Base-by-base conservation (phyloP, 2,113 vertebrate species). In the Andinoacara biseriatus region DNA sequence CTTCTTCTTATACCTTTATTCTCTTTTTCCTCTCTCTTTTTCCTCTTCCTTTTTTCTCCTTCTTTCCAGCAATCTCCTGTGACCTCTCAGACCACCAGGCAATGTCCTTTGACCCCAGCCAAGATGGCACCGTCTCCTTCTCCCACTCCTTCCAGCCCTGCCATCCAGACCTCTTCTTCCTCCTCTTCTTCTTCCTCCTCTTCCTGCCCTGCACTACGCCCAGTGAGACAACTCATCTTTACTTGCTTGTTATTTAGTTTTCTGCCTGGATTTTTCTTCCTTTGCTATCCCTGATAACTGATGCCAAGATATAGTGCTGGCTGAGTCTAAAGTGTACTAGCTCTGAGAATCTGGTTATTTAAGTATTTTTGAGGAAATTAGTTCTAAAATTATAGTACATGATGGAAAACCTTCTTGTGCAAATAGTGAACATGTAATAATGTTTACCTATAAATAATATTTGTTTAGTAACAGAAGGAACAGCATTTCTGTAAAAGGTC, bases 121-220 rank as follows among this genome's bases (percentile, higher is more conserved):
- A 97, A 96, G 93, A 94, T 96, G 91, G 95, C 92, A 46, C 95
- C 91, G 0, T 90, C 95, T 11, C 84, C 95, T 3, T 90, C 92
- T 1, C 86, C 94, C 9, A 88, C 94, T 26, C 86, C 85, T 87
- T 91, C 94, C 87, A 94, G 91, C 11, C 91, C 92, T 10, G 83
- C 95, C 57, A 94, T 95, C 54, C 96, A 96, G 62, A 95, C 89
- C 75, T 91, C 91, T 58, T 91, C 94, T 7, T 88, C 93, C 54
- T 91, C 95, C 1, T 40, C 95, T 0, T 93, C 92, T 82, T 78
- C 77, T 57, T 93, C 77, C 52, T 72, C 87, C 87, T 72, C 87
- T 86, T 84, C 78, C 63, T 93, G 91, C 83, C 89, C 92, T 86
- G 91, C 91, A 58, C 86, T 94, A 18, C 93, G 91, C 65, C 92